phyloP scores from a whole-genome alignment of 2,113 vertebrate genomes.

The Saccopteryx bilineata region DNA sequence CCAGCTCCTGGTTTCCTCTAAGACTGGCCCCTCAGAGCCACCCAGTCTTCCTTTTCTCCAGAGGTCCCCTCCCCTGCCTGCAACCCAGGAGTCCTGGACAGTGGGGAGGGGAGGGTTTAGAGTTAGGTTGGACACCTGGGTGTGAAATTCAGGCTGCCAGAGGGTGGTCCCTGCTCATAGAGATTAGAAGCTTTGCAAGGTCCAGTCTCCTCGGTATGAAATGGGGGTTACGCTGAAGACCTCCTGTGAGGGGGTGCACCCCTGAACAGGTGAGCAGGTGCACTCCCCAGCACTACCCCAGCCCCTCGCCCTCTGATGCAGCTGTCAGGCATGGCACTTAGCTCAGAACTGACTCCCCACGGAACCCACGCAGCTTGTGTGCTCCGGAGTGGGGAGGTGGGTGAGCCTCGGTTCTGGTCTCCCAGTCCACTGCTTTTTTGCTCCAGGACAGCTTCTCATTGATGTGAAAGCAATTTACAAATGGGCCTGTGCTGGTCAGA shows the following conservation, averaged over 20 bases:
- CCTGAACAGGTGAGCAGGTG: background rate
- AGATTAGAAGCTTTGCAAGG: background rate
- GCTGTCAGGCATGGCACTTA: background rate
- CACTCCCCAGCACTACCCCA: fast-evolving
- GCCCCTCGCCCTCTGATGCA: background rate
- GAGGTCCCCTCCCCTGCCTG: background rate
- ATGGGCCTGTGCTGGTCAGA: background rate
- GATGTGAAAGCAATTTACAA: background rate
- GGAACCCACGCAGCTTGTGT: background rate
- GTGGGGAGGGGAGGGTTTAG: no score
- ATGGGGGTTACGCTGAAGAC: no score
- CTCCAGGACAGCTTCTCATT: background rate
- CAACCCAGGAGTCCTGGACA: background rate
- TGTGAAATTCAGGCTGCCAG: background rate
- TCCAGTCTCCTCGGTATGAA: fast-evolving
- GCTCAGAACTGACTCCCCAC: background rate
- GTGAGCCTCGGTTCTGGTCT: no score
- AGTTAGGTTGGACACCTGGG: background rate
- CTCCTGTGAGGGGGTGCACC: background rate
- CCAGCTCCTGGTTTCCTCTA: background rate
- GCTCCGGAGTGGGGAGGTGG: background rate
- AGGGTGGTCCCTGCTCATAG: background rate
- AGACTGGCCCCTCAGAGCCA: background rate
- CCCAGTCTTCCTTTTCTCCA: background rate
- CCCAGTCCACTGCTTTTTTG: background rate